Percentiles rank a stretch among this genome's conserved stretches.
Evolutionary conservation across 2,113 vertebrate species (phyloP).

Genomic region (Bombycilla garrulus): DNA sequence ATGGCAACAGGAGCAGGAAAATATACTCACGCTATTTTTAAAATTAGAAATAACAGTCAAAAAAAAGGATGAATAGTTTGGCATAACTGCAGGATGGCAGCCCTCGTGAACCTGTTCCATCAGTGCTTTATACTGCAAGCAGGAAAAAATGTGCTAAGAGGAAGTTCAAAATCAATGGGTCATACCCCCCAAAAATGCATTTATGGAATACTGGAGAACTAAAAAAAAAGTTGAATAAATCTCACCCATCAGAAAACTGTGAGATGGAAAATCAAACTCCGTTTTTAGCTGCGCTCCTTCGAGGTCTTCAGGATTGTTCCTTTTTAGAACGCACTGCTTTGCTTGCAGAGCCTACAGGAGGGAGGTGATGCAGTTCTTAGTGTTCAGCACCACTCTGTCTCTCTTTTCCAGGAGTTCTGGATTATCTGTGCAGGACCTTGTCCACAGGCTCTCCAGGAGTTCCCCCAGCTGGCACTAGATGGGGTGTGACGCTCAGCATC

Average conservation of each 20-base stretch:
- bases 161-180: background rate
- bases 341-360: background rate
- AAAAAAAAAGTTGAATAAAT: background rate
- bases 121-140: background rate
- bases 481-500: background rate
- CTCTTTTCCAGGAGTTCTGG: background rate
- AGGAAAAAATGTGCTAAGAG: background rate
- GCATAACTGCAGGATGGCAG: background rate
- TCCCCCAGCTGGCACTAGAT: background rate
- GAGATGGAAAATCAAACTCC: background rate
- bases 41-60: background rate
- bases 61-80: background rate
- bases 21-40: background rate
- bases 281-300: background rate
- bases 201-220: background rate
- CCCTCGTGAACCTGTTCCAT: background rate
- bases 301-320: background rate
- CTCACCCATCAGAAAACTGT: background rate
- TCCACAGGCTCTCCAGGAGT: background rate
- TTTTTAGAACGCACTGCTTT: background rate
- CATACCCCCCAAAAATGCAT: background rate
- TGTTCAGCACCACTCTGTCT: background rate
- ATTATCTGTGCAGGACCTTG: accelerated
- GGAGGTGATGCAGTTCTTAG: background rate
- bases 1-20: background rate